Evolutionary conservation across 2,888 invertebrate genomes (phyloP), one percentile per base, ranked within the genome.

Genomic region (Cosmorhoe ocellata): DNA sequence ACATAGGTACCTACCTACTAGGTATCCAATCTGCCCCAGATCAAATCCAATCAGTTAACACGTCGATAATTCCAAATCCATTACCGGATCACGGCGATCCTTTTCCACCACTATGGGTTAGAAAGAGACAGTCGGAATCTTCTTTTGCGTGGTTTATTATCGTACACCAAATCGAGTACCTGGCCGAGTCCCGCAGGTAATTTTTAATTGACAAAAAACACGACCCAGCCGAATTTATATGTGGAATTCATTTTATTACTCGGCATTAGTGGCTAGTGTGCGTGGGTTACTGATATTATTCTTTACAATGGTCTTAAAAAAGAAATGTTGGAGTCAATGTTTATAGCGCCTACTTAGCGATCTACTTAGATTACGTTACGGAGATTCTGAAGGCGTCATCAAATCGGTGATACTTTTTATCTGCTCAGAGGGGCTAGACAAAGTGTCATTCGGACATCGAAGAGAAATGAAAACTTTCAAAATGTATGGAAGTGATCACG

Each of bases 121-220:
- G 61, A 68, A 39, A 43, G 65, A 58, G 63, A 63, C 10, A 13
- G 48, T 3, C 0, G 33, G 6, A 18, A 10, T 32, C 46, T 50
- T 53, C 56, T 56, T 61, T 59, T 51, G 62, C 61, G 56, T 59
- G 55, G 60, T 60, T 58, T 61, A 59, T 61, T 58, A 59, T 30
- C 44, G 46, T 45, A 48, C 37, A 58, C 61, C 71, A 69, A 71
- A 67, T 67, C 74, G 78, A 77, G 85, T 88, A 88, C 89, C 89
- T 89, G 85, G 34, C 43, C 74, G 70, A 41, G 46, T 37, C 53
- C 55, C 53, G 42, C 67, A 71, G 74, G 87, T 90, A 88, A 86
- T 84, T 81, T 84, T 86, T 88, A 88, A 90, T 90, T 88, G 87
- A 88, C 87, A 86, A 87, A 88, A 89, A 88, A 83, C 69, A 68